phyloP scores from a whole-genome alignment of 2,888 invertebrate genomes.

The Tyria jacobaeae region DNA sequence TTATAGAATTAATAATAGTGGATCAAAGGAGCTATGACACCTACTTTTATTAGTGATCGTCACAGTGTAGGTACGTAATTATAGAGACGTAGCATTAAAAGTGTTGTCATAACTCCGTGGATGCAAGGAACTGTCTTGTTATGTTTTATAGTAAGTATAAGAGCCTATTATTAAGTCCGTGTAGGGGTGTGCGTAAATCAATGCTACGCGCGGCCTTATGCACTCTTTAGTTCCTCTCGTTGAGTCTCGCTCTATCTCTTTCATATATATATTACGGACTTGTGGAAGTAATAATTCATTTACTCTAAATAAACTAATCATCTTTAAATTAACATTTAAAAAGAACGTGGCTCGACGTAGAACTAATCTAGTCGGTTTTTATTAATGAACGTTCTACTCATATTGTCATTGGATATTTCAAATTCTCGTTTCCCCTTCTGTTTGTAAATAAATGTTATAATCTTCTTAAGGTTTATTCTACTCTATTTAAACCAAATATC shows the following conservation, averaged over 20 bases:
- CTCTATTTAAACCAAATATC: conserved; percentile 24
- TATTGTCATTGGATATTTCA: conserved; percentile 16
- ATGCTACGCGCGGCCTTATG: conserved; percentile 70
- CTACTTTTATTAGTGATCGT: conserved; percentile 10
- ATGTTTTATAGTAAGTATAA: conserved; percentile 57
- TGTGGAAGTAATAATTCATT: neutral
- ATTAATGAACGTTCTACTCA: conserved; percentile 44
- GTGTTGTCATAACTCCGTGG: conserved; percentile 42
- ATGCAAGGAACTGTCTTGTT: conserved; percentile 44
- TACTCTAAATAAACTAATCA: neutral
- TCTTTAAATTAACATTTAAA: conserved; percentile 16
- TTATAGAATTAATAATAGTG: conserved; percentile 21
- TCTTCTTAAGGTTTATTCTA: conserved; percentile 33
- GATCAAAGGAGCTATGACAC: conserved; percentile 36
- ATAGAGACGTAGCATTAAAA: conserved; percentile 7
- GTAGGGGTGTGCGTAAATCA: conserved; percentile 68
- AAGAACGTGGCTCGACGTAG: conserved; percentile 72
- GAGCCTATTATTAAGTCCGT: conserved; percentile 60
- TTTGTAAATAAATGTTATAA: conserved; percentile 51
- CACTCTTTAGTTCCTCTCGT: conserved; percentile 76
- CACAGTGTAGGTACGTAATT: conserved; percentile 11
- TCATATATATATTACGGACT: conserved; percentile 5
- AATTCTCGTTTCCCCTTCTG: conserved; percentile 16
- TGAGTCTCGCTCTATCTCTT: conserved; percentile 65
- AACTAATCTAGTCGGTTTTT: conserved; percentile 84